Conservation (phyloP, 1,140 invertebrate genomes). For the Coenobita brevimanus region DNA sequence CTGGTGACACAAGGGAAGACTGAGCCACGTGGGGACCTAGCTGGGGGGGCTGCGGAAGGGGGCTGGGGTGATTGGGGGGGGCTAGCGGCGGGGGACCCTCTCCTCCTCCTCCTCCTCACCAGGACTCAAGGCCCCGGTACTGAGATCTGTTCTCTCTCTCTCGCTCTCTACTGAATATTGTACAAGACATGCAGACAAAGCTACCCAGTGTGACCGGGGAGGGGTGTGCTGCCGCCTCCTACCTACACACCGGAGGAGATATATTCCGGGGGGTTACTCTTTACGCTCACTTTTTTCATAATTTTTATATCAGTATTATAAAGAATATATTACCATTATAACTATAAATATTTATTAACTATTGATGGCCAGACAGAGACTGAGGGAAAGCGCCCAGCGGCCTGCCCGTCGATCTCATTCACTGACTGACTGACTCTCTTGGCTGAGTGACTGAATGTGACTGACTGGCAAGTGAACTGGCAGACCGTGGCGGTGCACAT, state of each 20-base stretch:
- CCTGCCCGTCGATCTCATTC: conserved; percentile 6
- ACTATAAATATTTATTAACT: conserved; percentile 69
- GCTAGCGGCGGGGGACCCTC: no score
- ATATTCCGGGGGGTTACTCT: conserved; percentile 62
- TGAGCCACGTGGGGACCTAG: no score
- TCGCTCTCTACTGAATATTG: conserved; percentile 46
- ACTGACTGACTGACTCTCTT: background rate
- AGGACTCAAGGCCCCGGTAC: background rate
- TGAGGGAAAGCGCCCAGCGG: conserved; percentile 44
- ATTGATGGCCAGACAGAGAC: conserved; percentile 65
- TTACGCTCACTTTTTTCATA: conserved; percentile 59
- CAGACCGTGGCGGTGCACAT: conserved; percentile 26
- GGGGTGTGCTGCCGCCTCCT: background rate
- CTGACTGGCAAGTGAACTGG: background rate
- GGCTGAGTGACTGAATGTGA: background rate
- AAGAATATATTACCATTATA: conserved; percentile 68
- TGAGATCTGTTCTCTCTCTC: conserved; percentile 18
- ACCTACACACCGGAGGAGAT: conserved; percentile 39
- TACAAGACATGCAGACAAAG: conserved; percentile 61
- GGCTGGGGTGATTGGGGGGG: background rate
- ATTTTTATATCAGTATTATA: conserved; percentile 67
- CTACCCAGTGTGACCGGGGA: conserved; percentile 19
- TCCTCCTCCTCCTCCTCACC: no score
- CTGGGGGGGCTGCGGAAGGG: background rate
- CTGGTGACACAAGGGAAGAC: no score